A percentile compares a stretch with the other conserved stretches of the same genome.
phyloP scores from a whole-genome alignment of 64 coral and sea anemone species.

The Stylophora pistillata region DNA sequence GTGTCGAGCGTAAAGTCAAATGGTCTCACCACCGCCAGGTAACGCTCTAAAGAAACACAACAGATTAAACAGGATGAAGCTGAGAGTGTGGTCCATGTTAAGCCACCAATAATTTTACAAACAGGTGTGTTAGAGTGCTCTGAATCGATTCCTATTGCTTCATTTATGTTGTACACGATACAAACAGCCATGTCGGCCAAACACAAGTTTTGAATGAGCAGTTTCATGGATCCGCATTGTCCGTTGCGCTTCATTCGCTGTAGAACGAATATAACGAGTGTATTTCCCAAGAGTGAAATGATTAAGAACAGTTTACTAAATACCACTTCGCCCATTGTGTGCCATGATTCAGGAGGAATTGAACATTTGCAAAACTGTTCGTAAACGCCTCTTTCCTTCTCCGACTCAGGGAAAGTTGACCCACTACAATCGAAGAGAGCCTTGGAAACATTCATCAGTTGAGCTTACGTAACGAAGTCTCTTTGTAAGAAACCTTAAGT shows the following conservation, averaged over 20 bases:
- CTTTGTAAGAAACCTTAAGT: neutral
- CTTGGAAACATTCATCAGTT: neutral
- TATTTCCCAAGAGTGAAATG: slow-evolving; percentile 75
- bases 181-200: slow-evolving; percentile 85
- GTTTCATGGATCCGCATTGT: slow-evolving; percentile 58
- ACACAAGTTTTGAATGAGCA: slow-evolving; percentile 75
- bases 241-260: slow-evolving; percentile 72
- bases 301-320: slow-evolving; percentile 73
- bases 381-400: slow-evolving; percentile 28
- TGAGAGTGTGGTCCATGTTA: slow-evolving; percentile 64
- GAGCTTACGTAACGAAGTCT: neutral
- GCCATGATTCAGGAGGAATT: slow-evolving; percentile 63
- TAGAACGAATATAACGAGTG: slow-evolving; percentile 70
- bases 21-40: slow-evolving; percentile 74
- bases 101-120: slow-evolving; percentile 78
- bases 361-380: slow-evolving; percentile 54
- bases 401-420: slow-evolving; percentile 48
- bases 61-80: slow-evolving; percentile 72
- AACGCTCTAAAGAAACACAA: slow-evolving; percentile 79
- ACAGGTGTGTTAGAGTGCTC: slow-evolving; percentile 34
- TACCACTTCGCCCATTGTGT: slow-evolving; percentile 52
- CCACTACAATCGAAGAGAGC: neutral
- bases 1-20: slow-evolving; percentile 77
- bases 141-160: slow-evolving; percentile 66
- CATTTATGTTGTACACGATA: slow-evolving; percentile 80